Base-by-base conservation (phyloP, 2,888 invertebrate genomes). In the Drosophila paracracens region DNA sequence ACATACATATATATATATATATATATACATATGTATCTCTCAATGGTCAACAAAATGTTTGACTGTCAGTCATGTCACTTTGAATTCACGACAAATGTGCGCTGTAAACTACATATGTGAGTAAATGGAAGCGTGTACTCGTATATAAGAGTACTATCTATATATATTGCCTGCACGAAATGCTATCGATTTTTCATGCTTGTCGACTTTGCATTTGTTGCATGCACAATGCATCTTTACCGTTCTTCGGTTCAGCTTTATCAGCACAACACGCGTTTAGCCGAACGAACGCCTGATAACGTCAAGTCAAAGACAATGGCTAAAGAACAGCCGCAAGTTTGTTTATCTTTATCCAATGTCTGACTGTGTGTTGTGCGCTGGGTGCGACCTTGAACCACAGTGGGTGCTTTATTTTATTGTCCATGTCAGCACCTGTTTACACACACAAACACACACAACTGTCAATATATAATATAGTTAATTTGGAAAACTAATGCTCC, bases 321-420 rank as follows among this genome's bases (percentile, higher is more conserved):
- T 53, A 65, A 62, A 60, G 68, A 56, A 53, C 61, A 72, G 61
- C 18, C 52, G 31, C 51, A 54, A 72, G 56, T 68, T 71, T 76
- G 69, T 68, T 79, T 73, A 65, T 69, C 68, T 68, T 65, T 52
- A 59, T 64, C 61, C 16, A 70, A 61, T 70, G 65, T 40, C 36
- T 68, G 73, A 4, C 16, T 58, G 59, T 52, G 58, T 40, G 7
- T 25, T 38, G 38, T 52, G 58, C 46, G 4, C 46, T 29, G 27
- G 38, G 4, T 18, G 56, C 79, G 85, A 85, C 84, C 84, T 84
- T 84, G 84, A 84, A 84, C 84, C 79, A 67, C 67, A 62, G 80
- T 79, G 65, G 67, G 70, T 75, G 82, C 3, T 13, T 43, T 21
- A 2, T 11, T 27, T 31, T 31, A n/a, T 54, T 77, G 74, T 66